A percentile compares a stretch with the other conserved stretches of the same genome.
Evolutionary conservation across 2,888 invertebrate species (phyloP).

Genomic region (Drosophila robusta): DNA sequence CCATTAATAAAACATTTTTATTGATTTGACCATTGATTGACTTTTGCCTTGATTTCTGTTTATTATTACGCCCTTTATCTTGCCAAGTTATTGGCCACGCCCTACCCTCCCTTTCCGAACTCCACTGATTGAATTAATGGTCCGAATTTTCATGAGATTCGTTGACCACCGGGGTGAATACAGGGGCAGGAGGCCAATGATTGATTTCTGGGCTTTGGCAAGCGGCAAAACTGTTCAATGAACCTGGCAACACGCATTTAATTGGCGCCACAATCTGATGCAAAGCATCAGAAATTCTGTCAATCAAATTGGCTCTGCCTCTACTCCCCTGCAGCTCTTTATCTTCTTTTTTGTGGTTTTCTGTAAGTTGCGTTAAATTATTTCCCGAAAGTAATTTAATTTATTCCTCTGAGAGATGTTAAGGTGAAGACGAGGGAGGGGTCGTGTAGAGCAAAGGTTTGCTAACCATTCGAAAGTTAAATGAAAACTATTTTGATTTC

Average conservation of each 20-base stretch:
- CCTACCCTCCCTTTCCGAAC: background rate
- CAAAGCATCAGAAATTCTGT: constrained; percentile 58
- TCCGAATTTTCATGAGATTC: constrained; percentile 76
- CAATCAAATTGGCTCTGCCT: constrained; percentile 63
- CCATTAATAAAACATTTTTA: constrained; percentile 70
- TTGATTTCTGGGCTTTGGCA: constrained; percentile 64
- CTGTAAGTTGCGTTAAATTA: constrained; percentile 50
- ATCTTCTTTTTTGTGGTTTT: constrained; percentile 20
- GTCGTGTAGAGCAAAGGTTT: background rate
- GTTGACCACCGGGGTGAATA: background rate
- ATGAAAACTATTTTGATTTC: constrained; percentile 30
- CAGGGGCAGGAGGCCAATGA: constrained; percentile 37
- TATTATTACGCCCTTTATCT: constrained; percentile 66
- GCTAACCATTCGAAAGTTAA: constrained; percentile 19
- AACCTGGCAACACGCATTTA: constrained; percentile 72
- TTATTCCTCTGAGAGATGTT: constrained; percentile 31
- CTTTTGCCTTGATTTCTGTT: constrained; percentile 70
- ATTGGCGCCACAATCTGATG: constrained; percentile 46
- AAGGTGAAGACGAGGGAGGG: background rate
- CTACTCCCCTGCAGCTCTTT: background rate
- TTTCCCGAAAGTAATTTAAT: constrained; percentile 61
- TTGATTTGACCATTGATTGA: constrained; percentile 78
- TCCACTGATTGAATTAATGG: constrained; percentile 68
- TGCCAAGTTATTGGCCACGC: constrained; percentile 24
- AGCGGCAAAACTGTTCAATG: constrained; percentile 69